Evolutionary conservation across 30 jellyfish, hydroid and myxozoan species (phyloP).

Genomic region (Haliclystus octoradiatus): DNA sequence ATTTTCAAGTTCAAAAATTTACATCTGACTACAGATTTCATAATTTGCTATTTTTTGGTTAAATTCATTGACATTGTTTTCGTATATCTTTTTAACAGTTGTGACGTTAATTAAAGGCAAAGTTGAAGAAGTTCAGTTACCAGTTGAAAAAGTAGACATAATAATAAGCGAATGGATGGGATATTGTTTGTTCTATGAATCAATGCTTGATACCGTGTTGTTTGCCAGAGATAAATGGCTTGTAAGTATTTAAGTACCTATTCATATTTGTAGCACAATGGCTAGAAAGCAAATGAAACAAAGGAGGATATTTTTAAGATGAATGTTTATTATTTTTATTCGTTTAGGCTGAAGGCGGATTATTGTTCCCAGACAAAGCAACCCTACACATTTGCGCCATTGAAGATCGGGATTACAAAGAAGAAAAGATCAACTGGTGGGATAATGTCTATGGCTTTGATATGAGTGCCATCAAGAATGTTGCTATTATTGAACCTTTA

Average conservation of each 20-base stretch:
- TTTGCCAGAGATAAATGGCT: slow-evolving; percentile 99
- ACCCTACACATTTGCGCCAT: slow-evolving; percentile 85
- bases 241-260: slow-evolving; percentile 41
- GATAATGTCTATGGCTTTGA: slow-evolving; percentile 98
- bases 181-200: slow-evolving; percentile 88
- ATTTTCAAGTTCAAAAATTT: no score
- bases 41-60: no score
- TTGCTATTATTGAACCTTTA: slow-evolving; percentile 93
- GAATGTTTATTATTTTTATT: neutral
- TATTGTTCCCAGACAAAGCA: slow-evolving; percentile 97
- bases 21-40: no score
- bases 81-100: slow-evolving; percentile 30
- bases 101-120: slow-evolving; percentile 91
- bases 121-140: slow-evolving; percentile 86
- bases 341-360: slow-evolving; percentile 69
- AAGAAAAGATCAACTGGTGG: slow-evolving; percentile 99
- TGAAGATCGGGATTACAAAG: slow-evolving; percentile 96
- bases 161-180: slow-evolving; percentile 99
- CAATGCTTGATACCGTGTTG: slow-evolving; percentile 96
- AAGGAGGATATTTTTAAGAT: no score
- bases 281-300: no score
- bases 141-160: slow-evolving; percentile 96
- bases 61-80: no score
- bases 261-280: no score
- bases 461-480: slow-evolving; percentile 92